Evolutionary conservation across 2,888 invertebrate species (phyloP), one percentile per base, ranked within the genome.

Genomic region (Stenotaenia linearis): DNA sequence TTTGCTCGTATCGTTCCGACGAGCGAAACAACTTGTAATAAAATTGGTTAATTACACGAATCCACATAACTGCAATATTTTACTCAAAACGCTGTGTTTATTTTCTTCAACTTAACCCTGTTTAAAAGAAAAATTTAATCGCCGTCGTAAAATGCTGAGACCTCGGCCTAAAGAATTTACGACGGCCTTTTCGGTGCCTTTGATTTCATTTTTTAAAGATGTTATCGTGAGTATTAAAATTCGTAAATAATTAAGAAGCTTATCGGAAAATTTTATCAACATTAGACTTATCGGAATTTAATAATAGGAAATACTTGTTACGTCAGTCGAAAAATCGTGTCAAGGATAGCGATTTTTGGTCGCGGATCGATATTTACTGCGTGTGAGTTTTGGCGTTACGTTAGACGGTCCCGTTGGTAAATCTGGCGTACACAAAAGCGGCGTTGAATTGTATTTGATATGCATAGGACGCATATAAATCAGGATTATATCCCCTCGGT

Each of bases 401-500:
- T 10, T 28, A n/a, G n/a, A n/a, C n/a, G 25, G 69, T 69, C 69
- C 69, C 69, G n/a, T 69, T 28, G n/a, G 25, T 25, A 69, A 69
- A 28, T 69, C 69, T 69, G 28, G 69, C 28, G 25, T 56, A 18
- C 25, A 69, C 69, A 69, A 69, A 69, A 69, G 69, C 69, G 25
- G 28, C 25, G 69, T 69, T 69, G 69, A 69, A 69, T 69, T 69
- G 69, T 69, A 69, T 69, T 69, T 69, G 69, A 69, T 69, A 69
- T 69, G 69, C 69, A 69, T 69, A 69, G 69, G 25, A 69, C 69
- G 69, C 69, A 69, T 69, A 69, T 69, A 69, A 69, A 69, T 69
- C 69, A 69, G 69, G 69, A 69, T 69, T 69, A 69, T 69, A 69
- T 69, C 69, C 69, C 69, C 69, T 69, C n/a, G 69, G 69, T 69